These are phyloP conservation scores for Heterohyrax brucei DNA, from an alignment of 2,797 vertebrate genomes.

Conservation along the genomic window DNA sequence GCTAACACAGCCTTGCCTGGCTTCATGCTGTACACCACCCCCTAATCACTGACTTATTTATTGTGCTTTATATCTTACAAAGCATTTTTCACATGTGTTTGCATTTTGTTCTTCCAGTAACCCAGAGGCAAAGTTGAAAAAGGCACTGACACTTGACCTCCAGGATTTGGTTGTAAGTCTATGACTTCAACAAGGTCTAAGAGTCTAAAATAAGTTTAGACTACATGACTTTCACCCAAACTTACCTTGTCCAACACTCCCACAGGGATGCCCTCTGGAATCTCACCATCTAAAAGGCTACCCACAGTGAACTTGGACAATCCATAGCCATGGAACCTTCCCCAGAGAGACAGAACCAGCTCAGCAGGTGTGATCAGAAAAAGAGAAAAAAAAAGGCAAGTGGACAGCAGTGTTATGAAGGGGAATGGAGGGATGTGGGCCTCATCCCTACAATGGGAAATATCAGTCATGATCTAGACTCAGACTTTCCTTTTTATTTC, in stretches of 20 bases:
- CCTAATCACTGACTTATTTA: background rate
- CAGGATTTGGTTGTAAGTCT: slow-evolving; percentile 18
- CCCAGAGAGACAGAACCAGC: background rate
- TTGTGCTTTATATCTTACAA: background rate
- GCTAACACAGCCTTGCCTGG: background rate
- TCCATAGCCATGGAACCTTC: background rate
- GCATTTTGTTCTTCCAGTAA: background rate
- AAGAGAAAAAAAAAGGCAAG: background rate
- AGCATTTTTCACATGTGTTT: background rate
- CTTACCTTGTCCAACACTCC: background rate
- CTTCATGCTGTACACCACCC: background rate
- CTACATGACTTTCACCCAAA: background rate
- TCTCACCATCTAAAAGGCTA: background rate
- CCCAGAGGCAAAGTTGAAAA: background rate
- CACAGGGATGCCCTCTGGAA: background rate
- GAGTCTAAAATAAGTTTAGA: background rate
- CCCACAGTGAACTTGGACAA: no score
- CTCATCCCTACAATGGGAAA: background rate
- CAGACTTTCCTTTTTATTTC: background rate
- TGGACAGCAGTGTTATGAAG: background rate
- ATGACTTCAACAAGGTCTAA: background rate
- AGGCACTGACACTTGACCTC: background rate
- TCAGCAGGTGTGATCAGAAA: background rate
- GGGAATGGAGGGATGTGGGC: fast-evolving
- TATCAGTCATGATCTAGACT: background rate